Percentiles rank a stretch among this genome's conserved stretches.
Conservation (phyloP, 2,888 invertebrate species). For the Yponomeuta cagnagella region DNA sequence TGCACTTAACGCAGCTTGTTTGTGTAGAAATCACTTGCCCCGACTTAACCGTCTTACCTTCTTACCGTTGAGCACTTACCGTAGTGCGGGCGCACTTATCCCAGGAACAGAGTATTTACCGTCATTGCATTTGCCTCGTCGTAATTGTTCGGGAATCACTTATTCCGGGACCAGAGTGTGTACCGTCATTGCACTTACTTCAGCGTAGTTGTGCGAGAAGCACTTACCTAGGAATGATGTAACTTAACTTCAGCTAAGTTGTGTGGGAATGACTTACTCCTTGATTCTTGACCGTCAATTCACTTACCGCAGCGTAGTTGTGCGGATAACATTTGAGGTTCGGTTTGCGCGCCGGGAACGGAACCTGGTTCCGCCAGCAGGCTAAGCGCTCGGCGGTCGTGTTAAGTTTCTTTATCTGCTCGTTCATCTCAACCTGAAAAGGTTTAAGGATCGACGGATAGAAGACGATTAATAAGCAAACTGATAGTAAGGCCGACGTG, state of each 20-base stretch:
- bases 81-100: no score
- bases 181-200: neutral
- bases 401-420: conserved; percentile 28
- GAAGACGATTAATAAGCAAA: no score
- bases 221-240: no score
- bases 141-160: neutral
- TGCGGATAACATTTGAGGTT: conserved; percentile 50
- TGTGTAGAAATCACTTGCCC: no score
- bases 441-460: neutral
- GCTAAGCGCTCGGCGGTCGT: conserved; percentile 47
- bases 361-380: conserved; percentile 55
- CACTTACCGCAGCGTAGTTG: conserved; percentile 29
- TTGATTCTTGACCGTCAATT: neutral
- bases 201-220: no score
- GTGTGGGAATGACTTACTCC: neutral
- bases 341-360: conserved; percentile 47
- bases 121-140: no score
- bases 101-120: no score
- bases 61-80: no score
- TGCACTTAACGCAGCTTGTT: no score
- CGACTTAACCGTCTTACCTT: no score
- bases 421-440: conserved; percentile 33
- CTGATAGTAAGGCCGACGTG: no score
- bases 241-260: no score
- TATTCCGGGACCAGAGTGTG: neutral